Evolutionary conservation across 2,888 invertebrate species (phyloP).

Genomic region (Phortica okadai): DNA sequence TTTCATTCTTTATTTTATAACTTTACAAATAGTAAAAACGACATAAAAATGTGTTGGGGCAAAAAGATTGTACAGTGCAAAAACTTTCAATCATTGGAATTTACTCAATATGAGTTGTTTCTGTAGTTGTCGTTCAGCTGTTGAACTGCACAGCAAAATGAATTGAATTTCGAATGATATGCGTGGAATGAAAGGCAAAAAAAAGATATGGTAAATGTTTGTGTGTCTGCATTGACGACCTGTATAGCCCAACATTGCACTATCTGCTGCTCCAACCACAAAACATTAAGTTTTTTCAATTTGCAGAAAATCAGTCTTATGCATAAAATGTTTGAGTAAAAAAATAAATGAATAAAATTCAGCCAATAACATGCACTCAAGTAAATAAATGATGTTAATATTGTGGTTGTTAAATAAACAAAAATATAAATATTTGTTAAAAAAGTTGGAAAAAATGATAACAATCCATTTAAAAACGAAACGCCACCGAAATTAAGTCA

Average conservation of each 20-base stretch:
- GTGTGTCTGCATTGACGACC: background rate
- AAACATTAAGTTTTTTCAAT: background rate
- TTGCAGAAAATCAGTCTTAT: constrained; percentile 23
- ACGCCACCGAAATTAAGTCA: constrained; percentile 9
- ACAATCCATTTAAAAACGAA: background rate
- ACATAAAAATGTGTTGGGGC: background rate
- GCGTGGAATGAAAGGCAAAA: background rate
- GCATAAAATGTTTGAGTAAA: background rate
- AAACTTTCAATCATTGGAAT: constrained; percentile 32
- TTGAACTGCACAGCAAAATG: constrained; percentile 19
- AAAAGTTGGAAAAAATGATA: background rate
- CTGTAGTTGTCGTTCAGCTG: constrained; percentile 6
- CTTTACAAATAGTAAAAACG: constrained; percentile 19
- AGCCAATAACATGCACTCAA: background rate
- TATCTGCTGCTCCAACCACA: too few relatives aligned
- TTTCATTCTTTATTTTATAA: constrained; percentile 7
- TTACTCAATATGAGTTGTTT: constrained; percentile 25
- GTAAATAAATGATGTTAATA: background rate
- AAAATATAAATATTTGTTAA: background rate
- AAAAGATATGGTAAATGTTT: background rate
- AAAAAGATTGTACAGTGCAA: constrained; percentile 2
- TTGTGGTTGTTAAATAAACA: constrained; percentile 5
- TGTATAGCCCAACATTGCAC: too few relatives aligned
- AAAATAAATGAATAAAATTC: background rate
- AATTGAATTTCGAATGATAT: constrained; percentile 17